These are phyloP conservation scores for Heterotilapia buettikoferi DNA, from an alignment of 2,113 vertebrate genomes.

Conservation along the genomic window DNA sequence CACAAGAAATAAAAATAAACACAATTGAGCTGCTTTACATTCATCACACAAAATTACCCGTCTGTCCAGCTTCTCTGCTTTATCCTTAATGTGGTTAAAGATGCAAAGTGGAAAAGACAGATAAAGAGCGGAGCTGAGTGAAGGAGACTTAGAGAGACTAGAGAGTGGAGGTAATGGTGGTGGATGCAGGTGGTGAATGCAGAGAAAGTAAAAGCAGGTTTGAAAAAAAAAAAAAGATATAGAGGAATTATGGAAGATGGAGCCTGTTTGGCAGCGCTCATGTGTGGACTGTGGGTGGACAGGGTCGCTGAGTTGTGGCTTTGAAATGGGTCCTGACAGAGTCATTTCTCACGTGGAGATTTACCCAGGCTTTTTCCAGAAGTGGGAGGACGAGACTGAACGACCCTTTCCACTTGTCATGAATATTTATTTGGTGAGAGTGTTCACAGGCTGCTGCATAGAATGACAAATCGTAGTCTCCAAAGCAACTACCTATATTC, in stretches of 20 bases:
- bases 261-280: constrained; percentile 28
- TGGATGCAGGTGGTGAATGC: background rate
- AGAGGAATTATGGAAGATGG: constrained; percentile 14
- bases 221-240: background rate
- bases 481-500: constrained; percentile 41
- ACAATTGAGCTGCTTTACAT: background rate
- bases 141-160: background rate
- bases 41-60: background rate
- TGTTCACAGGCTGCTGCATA: constrained; percentile 32
- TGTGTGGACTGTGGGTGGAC: constrained; percentile 54
- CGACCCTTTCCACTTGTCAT: constrained; percentile 55
- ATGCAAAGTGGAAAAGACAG: constrained; percentile 6
- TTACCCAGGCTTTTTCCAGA: constrained; percentile 45
- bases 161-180: constrained; percentile 26
- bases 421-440: constrained; percentile 67
- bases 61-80: background rate
- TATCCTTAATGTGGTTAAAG: background rate
- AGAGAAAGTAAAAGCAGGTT: background rate
- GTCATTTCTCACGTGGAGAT: constrained; percentile 67
- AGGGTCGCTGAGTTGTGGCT: constrained; percentile 60
- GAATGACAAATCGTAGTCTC: constrained; percentile 55
- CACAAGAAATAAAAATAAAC: background rate
- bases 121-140: background rate
- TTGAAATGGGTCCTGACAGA: constrained; percentile 66
- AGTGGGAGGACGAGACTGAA: constrained; percentile 42